Conservation (phyloP, 2,797 vertebrate species). For the Heterohyrax brucei region DNA sequence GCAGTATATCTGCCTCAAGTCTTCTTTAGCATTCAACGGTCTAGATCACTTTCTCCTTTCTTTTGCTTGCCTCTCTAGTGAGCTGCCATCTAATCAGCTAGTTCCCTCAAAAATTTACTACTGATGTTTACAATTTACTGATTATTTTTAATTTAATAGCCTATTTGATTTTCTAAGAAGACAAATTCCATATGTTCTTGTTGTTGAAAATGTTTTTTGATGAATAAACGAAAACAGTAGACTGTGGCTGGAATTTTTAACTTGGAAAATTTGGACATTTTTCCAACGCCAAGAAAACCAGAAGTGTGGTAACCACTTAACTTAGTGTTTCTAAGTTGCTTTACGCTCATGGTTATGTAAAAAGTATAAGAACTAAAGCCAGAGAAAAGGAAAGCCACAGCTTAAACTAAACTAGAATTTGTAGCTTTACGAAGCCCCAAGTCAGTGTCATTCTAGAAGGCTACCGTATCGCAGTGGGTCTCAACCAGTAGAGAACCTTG, state of each 20-base stretch:
- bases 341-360: not conserved
- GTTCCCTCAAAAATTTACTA: slow-evolving; percentile 4
- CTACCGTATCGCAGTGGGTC: not conserved
- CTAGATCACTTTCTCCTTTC: not conserved
- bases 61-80: not conserved
- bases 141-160: slow-evolving; percentile 49
- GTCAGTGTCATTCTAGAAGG: not conserved
- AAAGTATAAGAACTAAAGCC: slow-evolving; percentile 43
- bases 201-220: slow-evolving; percentile 50
- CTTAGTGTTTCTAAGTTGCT: not conserved
- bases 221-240: slow-evolving; percentile 18
- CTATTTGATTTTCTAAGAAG: slow-evolving; percentile 12
- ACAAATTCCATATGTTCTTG: not conserved
- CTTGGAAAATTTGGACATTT: slow-evolving; percentile 12
- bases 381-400: slow-evolving; percentile 25
- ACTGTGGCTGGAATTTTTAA: not conserved
- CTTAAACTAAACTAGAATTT: not conserved
- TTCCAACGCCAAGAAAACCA: not conserved
- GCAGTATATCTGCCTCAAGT: not conserved
- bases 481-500: not conserved
- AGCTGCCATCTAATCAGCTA: slow-evolving; percentile 16
- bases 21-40: not conserved
- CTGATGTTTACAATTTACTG: not conserved
- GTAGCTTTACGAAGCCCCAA: slow-evolving; percentile 29
- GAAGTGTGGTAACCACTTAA: not conserved